These are phyloP conservation scores for Augiades crinisus DNA, from an alignment of 2,888 invertebrate genomes.

Conservation along the genomic window DNA sequence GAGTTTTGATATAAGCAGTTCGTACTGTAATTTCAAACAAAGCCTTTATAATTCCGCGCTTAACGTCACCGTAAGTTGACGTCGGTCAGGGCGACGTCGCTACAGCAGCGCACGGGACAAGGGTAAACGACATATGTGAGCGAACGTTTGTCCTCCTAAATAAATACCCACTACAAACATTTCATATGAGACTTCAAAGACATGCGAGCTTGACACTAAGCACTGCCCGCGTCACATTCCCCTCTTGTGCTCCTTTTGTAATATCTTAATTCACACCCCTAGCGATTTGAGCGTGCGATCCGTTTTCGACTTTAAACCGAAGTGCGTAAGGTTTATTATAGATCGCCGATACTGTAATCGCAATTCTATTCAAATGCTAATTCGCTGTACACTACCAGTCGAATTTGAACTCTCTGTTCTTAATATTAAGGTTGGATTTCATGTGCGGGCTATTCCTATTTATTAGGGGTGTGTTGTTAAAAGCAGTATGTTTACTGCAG, in stretches of 20 bases:
- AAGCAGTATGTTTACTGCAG: constrained; percentile 56
- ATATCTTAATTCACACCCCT: constrained; percentile 79
- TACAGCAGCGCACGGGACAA: neutral
- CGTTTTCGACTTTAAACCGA: constrained; percentile 36
- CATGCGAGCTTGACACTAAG: constrained; percentile 75
- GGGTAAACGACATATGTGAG: constrained; percentile 39
- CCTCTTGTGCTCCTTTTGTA: constrained; percentile 62
- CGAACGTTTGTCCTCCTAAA: constrained; percentile 45
- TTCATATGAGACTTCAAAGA: constrained; percentile 67
- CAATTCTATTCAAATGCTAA: constrained; percentile 59
- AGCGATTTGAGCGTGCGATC: constrained; percentile 39
- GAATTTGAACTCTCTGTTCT: constrained; percentile 39
- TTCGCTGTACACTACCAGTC: constrained; percentile 39
- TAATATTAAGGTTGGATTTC: constrained; percentile 38
- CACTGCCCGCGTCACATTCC: constrained; percentile 60
- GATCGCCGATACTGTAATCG: constrained; percentile 18
- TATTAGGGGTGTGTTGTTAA: constrained; percentile 64
- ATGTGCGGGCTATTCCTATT: constrained; percentile 31
- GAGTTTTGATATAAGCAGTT: no score
- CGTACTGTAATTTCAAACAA: neutral
- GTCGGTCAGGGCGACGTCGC: neutral
- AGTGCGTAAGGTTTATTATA: constrained; percentile 35
- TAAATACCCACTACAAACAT: constrained; percentile 50
- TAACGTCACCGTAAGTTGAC: neutral
- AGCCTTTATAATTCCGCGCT: neutral